A percentile compares a stretch with the other conserved stretches of the same genome.
These are phyloP conservation scores for Orthosia cruda DNA, from an alignment of 2,888 invertebrate species.

Conservation along the genomic window DNA sequence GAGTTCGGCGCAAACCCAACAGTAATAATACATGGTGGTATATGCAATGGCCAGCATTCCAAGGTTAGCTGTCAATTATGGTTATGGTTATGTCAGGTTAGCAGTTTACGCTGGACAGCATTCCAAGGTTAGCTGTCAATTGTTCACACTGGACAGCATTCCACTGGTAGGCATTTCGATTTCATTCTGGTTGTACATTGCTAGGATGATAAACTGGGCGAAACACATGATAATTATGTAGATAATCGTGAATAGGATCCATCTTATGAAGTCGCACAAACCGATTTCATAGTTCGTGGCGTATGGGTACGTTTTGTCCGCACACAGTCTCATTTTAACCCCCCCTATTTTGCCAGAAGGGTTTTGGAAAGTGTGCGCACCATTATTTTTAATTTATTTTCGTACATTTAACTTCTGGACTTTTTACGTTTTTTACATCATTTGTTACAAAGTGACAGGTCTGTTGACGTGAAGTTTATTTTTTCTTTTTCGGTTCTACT, in stretches of 20 bases:
- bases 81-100: no score
- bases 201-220: slow-evolving; percentile 77
- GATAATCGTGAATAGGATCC: slow-evolving; percentile 72
- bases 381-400: slow-evolving; percentile 29
- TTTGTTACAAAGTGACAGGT: slow-evolving; percentile 18
- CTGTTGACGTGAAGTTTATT: slow-evolving; percentile 16
- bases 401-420: not conserved
- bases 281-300: slow-evolving; percentile 73
- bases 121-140: slow-evolving; percentile 63
- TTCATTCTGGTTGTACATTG: slow-evolving; percentile 73
- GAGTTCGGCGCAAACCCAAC: slow-evolving; percentile 51
- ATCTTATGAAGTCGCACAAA: slow-evolving; percentile 74
- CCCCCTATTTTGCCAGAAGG: not conserved
- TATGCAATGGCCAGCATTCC: slow-evolving; percentile 72
- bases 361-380: not conserved
- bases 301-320: slow-evolving; percentile 75
- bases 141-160: slow-evolving; percentile 65
- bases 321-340: slow-evolving; percentile 72
- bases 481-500: not conserved
- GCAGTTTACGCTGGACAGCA: no score
- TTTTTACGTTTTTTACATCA: not conserved
- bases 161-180: slow-evolving; percentile 80
- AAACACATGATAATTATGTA: slow-evolving; percentile 79
- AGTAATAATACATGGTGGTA: slow-evolving; percentile 40
- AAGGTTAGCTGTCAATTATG: slow-evolving; percentile 68